phyloP scores from a whole-genome alignment of 2,888 invertebrate genomes.

The Nyleta sp. region DNA sequence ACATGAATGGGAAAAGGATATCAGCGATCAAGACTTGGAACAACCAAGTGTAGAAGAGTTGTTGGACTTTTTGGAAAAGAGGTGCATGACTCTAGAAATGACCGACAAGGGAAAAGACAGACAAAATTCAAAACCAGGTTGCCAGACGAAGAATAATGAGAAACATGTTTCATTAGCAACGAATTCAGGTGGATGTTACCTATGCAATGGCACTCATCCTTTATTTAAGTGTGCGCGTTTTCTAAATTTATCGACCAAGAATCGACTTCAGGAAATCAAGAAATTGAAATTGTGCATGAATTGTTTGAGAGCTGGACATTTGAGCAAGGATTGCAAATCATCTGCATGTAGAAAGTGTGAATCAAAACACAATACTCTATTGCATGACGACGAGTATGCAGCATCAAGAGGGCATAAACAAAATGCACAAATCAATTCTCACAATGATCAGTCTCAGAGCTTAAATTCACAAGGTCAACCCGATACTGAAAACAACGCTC shows the following conservation, averaged over 20 bases:
- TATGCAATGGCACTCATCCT: background rate
- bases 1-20: slow-evolving; percentile 32
- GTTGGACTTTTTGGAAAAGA: slow-evolving; percentile 9
- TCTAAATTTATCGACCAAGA: background rate
- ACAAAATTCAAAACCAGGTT: background rate
- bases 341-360: slow-evolving; percentile 29
- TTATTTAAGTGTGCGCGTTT: slow-evolving; percentile 2
- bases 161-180: background rate
- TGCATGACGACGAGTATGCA: background rate
- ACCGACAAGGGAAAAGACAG: background rate
- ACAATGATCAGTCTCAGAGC: background rate
- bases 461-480: background rate
- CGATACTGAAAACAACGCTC: slow-evolving; percentile 2
- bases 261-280: background rate
- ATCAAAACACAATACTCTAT: slow-evolving; percentile 18
- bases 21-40: background rate
- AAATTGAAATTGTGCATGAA: background rate
- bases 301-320: background rate
- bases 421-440: background rate
- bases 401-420: background rate
- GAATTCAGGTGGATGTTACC: background rate
- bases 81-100: slow-evolving; percentile 11
- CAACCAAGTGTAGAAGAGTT: slow-evolving; percentile 1
- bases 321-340: slow-evolving; percentile 14
- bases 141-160: background rate